Conservation (phyloP, 2,113 vertebrate genomes). For the Leptosomus discolor region DNA sequence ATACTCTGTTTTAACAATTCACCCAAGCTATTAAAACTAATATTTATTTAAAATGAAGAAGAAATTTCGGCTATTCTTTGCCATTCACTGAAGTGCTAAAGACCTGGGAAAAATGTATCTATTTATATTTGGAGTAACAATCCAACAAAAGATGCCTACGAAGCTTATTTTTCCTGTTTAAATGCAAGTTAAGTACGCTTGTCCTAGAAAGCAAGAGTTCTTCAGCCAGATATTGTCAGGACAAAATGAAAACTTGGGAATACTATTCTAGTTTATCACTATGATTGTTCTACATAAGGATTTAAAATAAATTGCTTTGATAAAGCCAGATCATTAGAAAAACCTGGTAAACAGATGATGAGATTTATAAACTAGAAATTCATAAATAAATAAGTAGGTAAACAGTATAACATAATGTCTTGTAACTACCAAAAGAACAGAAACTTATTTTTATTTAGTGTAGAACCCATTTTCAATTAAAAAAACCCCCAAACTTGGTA, state of each 20-base stretch:
- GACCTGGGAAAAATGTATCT: not conserved
- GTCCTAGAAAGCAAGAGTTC: not conserved
- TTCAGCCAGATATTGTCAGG: not conserved
- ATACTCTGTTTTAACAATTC: not conserved
- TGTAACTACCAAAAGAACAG: not conserved
- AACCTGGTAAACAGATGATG: not conserved
- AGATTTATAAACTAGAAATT: not conserved
- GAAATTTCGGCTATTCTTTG: not conserved
- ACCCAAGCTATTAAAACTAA: not conserved
- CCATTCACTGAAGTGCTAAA: not conserved
- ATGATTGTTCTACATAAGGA: not conserved
- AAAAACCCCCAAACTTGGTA: not conserved
- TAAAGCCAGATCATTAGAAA: not conserved
- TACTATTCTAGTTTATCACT: not conserved
- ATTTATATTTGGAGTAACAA: not conserved
- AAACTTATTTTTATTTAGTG: not conserved
- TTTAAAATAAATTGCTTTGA: not conserved
- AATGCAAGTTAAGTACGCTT: not conserved
- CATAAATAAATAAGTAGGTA: not conserved
- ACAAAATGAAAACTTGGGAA: not conserved
- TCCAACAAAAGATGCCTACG: not conserved
- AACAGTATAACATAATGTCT: not conserved
- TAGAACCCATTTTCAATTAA: not conserved
- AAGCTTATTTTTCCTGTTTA: not conserved
- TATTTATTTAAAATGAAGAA: constrained; percentile 13